phyloP scores from a whole-genome alignment of 2,888 invertebrate genomes.

The Rhamnusium bicolor region DNA sequence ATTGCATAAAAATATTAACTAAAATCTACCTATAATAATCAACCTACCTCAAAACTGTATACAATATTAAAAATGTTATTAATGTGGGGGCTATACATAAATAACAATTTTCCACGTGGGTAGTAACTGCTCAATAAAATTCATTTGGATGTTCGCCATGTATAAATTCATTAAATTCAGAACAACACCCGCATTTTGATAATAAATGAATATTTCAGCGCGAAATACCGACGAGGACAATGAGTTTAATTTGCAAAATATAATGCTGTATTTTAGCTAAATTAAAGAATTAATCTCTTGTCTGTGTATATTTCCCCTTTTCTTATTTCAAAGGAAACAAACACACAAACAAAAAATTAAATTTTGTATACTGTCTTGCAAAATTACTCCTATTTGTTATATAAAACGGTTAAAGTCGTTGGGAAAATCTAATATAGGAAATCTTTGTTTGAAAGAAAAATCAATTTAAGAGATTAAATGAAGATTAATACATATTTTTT shows the following conservation, averaged over 20 bases:
- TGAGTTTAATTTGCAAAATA: constrained; percentile 48
- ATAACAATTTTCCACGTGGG: constrained; percentile 20
- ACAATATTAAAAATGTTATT: background rate
- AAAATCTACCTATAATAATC: background rate
- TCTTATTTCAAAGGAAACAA: constrained; percentile 32
- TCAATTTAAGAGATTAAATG: background rate
- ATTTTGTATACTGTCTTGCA: constrained; percentile 33
- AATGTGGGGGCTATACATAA: background rate
- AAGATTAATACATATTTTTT: background rate
- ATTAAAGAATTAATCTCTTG: constrained; percentile 47
- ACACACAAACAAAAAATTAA: constrained; percentile 43
- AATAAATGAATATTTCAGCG: constrained; percentile 35
- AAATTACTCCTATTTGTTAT: constrained; percentile 40
- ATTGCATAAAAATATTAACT: too few species aligned
- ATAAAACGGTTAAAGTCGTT: constrained; percentile 25
- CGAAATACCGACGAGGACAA: constrained; percentile 36
- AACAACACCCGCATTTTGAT: constrained; percentile 32
- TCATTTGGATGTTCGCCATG: constrained; percentile 24
- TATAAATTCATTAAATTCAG: constrained; percentile 35
- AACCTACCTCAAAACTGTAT: background rate
- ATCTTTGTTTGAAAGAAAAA: background rate
- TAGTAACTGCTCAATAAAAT: constrained; percentile 23
- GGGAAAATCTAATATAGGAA: constrained; percentile 8
- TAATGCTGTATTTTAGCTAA: constrained; percentile 42
- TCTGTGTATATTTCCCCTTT: constrained; percentile 34